Conservation (phyloP, 2,113 vertebrate genomes). For the Eira barbara region DNA sequence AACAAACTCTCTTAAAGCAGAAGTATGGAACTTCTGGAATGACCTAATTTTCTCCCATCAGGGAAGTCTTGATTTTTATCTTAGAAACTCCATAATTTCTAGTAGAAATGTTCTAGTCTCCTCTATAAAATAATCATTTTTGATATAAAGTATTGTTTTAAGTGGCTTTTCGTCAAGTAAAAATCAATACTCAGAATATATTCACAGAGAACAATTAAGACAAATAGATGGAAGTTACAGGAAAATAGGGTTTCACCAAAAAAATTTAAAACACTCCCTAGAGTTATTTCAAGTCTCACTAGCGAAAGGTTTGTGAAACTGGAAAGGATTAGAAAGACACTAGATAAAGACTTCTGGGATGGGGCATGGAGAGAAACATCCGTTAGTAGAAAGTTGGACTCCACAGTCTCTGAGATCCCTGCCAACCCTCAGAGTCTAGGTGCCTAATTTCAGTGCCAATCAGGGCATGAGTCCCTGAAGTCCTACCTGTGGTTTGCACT, state of each 20-base stretch:
- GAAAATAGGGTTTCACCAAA: neutral
- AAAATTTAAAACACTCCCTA: neutral
- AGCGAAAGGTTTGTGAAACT: neutral
- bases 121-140: neutral
- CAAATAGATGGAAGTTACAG: neutral
- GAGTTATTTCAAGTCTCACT: neutral
- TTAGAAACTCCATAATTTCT: slow-evolving; percentile 1
- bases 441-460: neutral
- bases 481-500: neutral
- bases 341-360: neutral
- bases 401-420: neutral
- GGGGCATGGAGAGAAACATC: neutral
- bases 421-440: neutral
- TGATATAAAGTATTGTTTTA: neutral
- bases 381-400: neutral
- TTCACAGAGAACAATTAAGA: neutral
- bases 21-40: neutral
- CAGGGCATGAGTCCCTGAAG: too few relatives aligned
- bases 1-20: neutral
- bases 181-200: neutral
- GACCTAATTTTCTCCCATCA: neutral
- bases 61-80: neutral
- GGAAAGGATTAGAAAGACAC: neutral
- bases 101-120: neutral
- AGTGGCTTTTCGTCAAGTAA: neutral